A percentile compares a stretch with the other conserved stretches of the same genome.
phyloP scores from a whole-genome alignment of 1,140 invertebrate species.

The Diachasma alloeum region DNA sequence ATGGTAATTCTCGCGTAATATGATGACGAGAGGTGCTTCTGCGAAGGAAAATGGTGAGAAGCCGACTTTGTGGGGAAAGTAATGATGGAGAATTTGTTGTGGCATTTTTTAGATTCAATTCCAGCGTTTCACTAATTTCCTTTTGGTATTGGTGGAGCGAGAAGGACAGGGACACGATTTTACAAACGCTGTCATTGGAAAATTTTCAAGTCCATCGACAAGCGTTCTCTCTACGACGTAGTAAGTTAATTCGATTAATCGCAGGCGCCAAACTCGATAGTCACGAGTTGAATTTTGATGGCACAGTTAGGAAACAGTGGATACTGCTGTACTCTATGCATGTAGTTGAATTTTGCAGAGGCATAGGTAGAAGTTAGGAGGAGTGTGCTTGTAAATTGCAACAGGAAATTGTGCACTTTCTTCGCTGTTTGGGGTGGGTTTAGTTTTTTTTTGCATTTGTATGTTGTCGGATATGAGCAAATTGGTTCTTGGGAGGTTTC shows the following conservation, averaged over 20 bases:
- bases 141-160: too few relatives aligned
- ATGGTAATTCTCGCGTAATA: too few relatives aligned
- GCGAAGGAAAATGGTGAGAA: neutral
- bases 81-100: too few relatives aligned
- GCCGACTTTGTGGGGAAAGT: neutral
- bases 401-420: too few relatives aligned
- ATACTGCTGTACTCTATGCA: neutral
- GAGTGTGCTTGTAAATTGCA: neutral
- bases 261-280: slow-evolving; percentile 34
- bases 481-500: neutral
- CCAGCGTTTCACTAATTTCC: too few relatives aligned
- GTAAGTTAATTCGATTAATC: slow-evolving; percentile 35
- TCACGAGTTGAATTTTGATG: slow-evolving; percentile 35
- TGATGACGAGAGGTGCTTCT: too few relatives aligned
- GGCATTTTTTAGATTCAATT: too few relatives aligned
- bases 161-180: too few relatives aligned
- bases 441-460: too few relatives aligned
- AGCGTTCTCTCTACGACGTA: slow-evolving; percentile 1
- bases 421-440: too few relatives aligned
- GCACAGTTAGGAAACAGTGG: slow-evolving; percentile 27
- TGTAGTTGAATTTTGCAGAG: neutral
- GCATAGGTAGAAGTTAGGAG: neutral
- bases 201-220: slow-evolving; percentile 17
- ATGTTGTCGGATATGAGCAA: neutral
- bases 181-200: neutral